Evolutionary conservation across 1,140 invertebrate species (phyloP).

Genomic region (Sitodiplosis mosellana): DNA sequence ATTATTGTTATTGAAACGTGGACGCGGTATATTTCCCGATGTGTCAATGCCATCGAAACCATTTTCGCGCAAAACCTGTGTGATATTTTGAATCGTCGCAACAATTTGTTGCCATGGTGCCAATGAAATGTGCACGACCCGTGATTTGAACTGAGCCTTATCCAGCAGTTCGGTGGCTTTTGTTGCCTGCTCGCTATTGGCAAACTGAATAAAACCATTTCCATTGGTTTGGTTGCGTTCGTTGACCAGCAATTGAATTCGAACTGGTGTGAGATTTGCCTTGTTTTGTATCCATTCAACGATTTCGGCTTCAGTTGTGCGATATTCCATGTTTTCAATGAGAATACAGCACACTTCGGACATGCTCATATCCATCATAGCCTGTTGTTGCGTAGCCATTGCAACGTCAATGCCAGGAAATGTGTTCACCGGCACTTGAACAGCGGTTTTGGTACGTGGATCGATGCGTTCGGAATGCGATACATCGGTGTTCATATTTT

Average conservation of each 20-base stretch:
- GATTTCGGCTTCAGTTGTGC: conserved; percentile 55
- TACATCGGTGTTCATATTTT: background rate
- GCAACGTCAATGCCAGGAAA: background rate
- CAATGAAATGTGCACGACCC: conserved; percentile 41
- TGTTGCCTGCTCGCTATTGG: conserved; percentile 42
- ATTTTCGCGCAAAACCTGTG: conserved; percentile 11
- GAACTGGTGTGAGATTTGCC: conserved; percentile 49
- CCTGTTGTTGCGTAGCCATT: background rate
- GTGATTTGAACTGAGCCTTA: conserved; percentile 40
- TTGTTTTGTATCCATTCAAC: conserved; percentile 55
- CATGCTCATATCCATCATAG: background rate
- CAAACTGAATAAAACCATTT: conserved; percentile 74
- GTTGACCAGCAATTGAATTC: conserved; percentile 60
- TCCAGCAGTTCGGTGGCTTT: conserved; percentile 46
- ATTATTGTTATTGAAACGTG: background rate
- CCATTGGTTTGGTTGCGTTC: conserved; percentile 48
- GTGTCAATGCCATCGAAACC: background rate
- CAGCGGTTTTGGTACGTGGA: background rate
- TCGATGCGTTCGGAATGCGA: background rate
- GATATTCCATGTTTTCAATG: conserved; percentile 53
- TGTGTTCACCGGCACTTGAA: background rate
- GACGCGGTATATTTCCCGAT: background rate
- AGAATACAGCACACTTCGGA: conserved; percentile 41
- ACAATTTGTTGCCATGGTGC: conserved; percentile 42
- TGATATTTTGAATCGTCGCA: conserved; percentile 23